Evolutionary conservation across 2,113 vertebrate species (phyloP).

Genomic region (Hydrolagus affinis): DNA sequence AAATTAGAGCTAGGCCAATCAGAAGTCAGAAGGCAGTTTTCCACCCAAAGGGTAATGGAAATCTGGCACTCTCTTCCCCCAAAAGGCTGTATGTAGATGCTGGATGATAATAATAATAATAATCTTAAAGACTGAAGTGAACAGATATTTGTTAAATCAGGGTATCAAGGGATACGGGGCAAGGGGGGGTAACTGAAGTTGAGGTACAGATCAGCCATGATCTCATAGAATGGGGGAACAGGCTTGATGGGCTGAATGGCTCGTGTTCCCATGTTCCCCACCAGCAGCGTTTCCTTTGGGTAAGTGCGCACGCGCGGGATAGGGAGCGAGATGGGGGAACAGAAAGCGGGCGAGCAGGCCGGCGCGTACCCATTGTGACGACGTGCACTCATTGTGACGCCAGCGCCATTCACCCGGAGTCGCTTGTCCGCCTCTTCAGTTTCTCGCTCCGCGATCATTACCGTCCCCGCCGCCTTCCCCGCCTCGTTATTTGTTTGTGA

Average conservation of each 20-base stretch:
- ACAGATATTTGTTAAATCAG: neutral
- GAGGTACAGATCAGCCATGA: neutral
- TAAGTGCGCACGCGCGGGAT: neutral
- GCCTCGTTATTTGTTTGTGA: neutral
- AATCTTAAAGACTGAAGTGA: neutral
- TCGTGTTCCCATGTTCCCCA: neutral
- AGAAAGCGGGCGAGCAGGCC: neutral
- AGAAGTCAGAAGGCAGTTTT: too few relatives aligned
- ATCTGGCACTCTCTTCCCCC: too few relatives aligned
- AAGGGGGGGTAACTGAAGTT: neutral
- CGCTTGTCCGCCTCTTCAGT: too few relatives aligned
- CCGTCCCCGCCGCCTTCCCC: neutral
- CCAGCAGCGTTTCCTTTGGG: too few relatives aligned
- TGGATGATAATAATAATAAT: too few relatives aligned
- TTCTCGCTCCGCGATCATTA: neutral
- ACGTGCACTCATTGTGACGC: too few relatives aligned
- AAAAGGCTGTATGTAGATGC: too few relatives aligned
- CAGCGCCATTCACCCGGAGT: neutral
- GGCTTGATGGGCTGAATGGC: neutral
- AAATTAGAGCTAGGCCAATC: too few relatives aligned
- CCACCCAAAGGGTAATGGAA: too few relatives aligned
- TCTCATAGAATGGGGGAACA: neutral
- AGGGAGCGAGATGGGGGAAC: neutral
- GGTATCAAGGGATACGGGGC: neutral
- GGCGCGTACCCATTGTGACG: neutral